Evolutionary conservation across 1,140 invertebrate genomes (phyloP), one percentile per base, ranked within the genome.

Genomic region (Drosophila hydei): DNA sequence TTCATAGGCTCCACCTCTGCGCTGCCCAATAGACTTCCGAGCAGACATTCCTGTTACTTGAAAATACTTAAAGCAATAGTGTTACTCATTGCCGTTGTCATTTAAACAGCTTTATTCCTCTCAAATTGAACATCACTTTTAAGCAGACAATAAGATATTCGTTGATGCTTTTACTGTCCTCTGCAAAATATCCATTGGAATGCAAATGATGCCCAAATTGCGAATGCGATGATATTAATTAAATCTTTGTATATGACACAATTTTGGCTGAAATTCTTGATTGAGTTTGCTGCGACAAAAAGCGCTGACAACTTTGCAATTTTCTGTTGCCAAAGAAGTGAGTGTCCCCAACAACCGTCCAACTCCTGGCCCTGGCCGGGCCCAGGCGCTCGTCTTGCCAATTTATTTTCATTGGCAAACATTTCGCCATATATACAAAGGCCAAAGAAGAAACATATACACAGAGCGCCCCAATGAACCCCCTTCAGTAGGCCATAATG

Each of bases 331-430:
- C 62, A 47, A 64, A 38, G 16, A n/a, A n/a, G n/a, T n/a, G n/a
- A n/a, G n/a, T n/a, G n/a, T n/a, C n/a, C n/a, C n/a, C n/a, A n/a
- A n/a, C n/a, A n/a, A n/a, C n/a, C n/a, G n/a, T n/a, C n/a, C n/a
- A n/a, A n/a, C n/a, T n/a, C n/a, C n/a, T n/a, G 11, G 14, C 47
- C 47, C 14, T 30, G 14, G 7, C 4, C 7, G 11, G 3, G 30
- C n/a, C 25, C 40, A 23, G 40, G 45, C 36, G 59, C 54, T 67
- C 45, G 51, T 51, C 45, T 27, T 14, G 23, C 38, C 45, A 71
- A 65, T 71, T 71, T 71, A 71, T 71, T 65, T 71, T 51, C 51
- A 65, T 71, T 65, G 61, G 52, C 61, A 71, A 71, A 64, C 67
- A 70, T 54, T 70, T 60, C 23, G 51, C n/a, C 42, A 63, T 30